Percentiles rank a stretch among this genome's conserved stretches.
Evolutionary conservation across 2,113 vertebrate genomes (phyloP).

Genomic region (Alaudala cheleensis): DNA sequence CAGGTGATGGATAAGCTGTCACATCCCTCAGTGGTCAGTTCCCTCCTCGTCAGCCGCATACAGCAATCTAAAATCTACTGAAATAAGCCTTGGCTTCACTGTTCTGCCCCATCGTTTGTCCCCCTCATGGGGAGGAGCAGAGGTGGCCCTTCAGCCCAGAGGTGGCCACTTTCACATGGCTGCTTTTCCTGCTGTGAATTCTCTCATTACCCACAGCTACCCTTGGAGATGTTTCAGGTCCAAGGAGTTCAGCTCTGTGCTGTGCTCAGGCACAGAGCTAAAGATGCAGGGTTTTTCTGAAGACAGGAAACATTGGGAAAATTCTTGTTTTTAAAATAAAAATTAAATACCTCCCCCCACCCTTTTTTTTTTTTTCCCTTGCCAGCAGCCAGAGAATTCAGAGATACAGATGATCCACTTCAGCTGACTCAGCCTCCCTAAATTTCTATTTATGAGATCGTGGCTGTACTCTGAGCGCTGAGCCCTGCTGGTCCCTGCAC

Average conservation of each 20-base stretch:
- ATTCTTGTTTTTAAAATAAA: background rate
- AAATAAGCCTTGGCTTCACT: background rate
- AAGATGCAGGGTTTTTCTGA: background rate
- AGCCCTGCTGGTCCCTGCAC: background rate
- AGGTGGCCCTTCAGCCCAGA: background rate
- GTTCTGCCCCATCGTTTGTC: background rate
- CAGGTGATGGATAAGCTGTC: slow-evolving; percentile 37
- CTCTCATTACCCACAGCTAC: background rate
- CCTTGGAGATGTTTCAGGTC: background rate
- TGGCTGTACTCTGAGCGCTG: background rate
- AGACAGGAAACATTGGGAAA: background rate
- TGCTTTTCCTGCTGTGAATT: slow-evolving; percentile 4
- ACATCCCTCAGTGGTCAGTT: background rate
- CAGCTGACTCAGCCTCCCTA: background rate
- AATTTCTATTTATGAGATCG: background rate
- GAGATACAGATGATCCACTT: background rate
- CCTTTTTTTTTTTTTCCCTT: rapidly evolving
- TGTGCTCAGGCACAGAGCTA: background rate
- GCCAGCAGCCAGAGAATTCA: background rate
- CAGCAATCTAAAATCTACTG: background rate
- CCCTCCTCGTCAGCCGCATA: rapidly evolving
- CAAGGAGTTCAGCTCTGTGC: background rate
- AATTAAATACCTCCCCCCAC: background rate
- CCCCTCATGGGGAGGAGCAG: background rate
- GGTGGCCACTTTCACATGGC: background rate